A percentile compares a stretch with the other conserved stretches of the same genome.
These are phyloP conservation scores for Lepidocyrtoides sp. DNA, from an alignment of 2,888 invertebrate species.

Conservation along the genomic window DNA sequence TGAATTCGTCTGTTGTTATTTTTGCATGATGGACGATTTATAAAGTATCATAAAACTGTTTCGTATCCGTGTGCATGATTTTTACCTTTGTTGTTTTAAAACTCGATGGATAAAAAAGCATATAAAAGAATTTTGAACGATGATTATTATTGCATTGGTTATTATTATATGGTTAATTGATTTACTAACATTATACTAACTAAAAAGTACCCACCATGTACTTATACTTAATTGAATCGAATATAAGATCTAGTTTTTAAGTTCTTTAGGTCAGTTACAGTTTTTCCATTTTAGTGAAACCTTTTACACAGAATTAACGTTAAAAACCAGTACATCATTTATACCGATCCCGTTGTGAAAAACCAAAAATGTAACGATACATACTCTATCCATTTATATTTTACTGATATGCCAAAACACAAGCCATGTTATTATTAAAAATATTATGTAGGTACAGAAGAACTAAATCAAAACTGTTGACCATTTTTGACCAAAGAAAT, in stretches of 20 bases:
- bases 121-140: too few species aligned
- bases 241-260: too few species aligned
- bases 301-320: background rate
- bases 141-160: too few species aligned
- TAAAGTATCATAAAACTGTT: too few species aligned
- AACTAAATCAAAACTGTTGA: constrained; percentile 37
- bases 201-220: too few species aligned
- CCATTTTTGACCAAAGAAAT: constrained; percentile 47
- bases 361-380: background rate
- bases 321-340: too few species aligned
- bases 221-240: too few species aligned
- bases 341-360: background rate
- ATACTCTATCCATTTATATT: constrained; percentile 8
- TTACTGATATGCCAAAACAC: background rate
- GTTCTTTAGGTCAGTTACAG: background rate
- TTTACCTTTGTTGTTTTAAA: too few species aligned
- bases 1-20: background rate
- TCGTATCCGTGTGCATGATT: too few species aligned
- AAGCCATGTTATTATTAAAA: constrained; percentile 14
- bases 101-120: too few species aligned
- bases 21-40: constrained; percentile 10
- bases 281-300: constrained; percentile 22
- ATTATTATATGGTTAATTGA: too few species aligned
- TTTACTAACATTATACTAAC: too few species aligned
- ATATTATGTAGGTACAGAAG: constrained; percentile 1